These are phyloP conservation scores for Augochlorella aurata DNA, from an alignment of 2,888 invertebrate species.

Conservation along the genomic window DNA sequence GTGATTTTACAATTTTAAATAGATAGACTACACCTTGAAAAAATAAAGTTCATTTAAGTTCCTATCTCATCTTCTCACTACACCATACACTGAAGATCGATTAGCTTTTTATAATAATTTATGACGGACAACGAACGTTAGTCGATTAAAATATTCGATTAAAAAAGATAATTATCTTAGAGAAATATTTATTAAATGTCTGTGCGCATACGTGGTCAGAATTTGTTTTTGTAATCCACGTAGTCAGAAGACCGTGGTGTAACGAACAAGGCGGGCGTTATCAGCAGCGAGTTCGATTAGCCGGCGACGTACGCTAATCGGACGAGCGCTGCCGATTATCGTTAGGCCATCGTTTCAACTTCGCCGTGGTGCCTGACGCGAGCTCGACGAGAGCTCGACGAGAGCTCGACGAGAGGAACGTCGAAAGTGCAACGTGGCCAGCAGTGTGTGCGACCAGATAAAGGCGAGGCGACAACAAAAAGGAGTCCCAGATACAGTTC, in stretches of 20 bases:
- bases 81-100: no score
- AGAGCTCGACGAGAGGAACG: not conserved
- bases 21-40: no score
- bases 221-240: not conserved
- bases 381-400: no score
- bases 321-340: not conserved
- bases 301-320: not conserved
- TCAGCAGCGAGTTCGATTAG: not conserved
- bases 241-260: not conserved
- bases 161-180: no score
- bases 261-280: not conserved
- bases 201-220: not conserved
- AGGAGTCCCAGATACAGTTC: conserved; percentile 26
- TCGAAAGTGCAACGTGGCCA: not conserved
- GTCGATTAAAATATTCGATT: no score
- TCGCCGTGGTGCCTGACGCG: not conserved
- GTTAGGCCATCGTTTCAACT: not conserved
- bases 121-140: no score
- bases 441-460: conserved; percentile 21
- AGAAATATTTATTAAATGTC: no score
- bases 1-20: no score
- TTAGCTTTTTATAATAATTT: no score
- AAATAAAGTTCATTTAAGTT: no score
- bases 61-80: no score
- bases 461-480: conserved; percentile 37